Percentiles rank a stretch among this genome's conserved stretches.
Evolutionary conservation across 2,888 invertebrate genomes (phyloP).

Genomic region (Physocephala rufipes): DNA sequence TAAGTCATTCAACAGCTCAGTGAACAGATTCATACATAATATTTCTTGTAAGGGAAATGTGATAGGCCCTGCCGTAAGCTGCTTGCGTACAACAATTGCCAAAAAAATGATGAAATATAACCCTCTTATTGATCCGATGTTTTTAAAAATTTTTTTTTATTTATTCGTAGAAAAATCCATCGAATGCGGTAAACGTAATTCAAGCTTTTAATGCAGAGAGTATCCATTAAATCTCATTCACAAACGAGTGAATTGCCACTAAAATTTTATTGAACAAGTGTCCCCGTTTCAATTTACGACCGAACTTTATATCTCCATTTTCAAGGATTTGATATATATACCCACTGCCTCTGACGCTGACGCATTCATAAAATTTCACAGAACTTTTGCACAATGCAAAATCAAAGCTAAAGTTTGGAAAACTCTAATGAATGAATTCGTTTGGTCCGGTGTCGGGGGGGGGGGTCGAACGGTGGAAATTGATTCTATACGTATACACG

Average conservation of each 20-base stretch:
- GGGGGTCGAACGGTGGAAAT: too few species aligned
- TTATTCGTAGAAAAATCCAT: background rate
- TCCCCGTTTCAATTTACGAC: constrained; percentile 34
- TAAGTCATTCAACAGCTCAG: too few species aligned
- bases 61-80: background rate
- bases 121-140: too few species aligned
- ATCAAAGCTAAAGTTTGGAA: constrained; percentile 31
- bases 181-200: constrained; percentile 1
- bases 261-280: constrained; percentile 32
- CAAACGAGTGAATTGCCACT: constrained; percentile 27
- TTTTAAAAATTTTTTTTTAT: too few species aligned
- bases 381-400: constrained; percentile 31
- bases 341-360: too few species aligned
- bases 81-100: background rate
- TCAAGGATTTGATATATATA: constrained; percentile 23
- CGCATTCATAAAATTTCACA: constrained; percentile 30
- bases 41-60: background rate
- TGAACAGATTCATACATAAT: too few species aligned
- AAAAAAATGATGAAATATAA: too few species aligned
- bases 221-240: constrained; percentile 17
- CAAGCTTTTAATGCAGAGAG: background rate
- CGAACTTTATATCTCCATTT: constrained; percentile 35
- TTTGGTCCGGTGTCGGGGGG: background rate
- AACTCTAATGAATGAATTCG: constrained; percentile 32
- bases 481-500: background rate